Conservation (phyloP, 2,113 vertebrate species). For the Cryptoleucopteryx plumbea region DNA sequence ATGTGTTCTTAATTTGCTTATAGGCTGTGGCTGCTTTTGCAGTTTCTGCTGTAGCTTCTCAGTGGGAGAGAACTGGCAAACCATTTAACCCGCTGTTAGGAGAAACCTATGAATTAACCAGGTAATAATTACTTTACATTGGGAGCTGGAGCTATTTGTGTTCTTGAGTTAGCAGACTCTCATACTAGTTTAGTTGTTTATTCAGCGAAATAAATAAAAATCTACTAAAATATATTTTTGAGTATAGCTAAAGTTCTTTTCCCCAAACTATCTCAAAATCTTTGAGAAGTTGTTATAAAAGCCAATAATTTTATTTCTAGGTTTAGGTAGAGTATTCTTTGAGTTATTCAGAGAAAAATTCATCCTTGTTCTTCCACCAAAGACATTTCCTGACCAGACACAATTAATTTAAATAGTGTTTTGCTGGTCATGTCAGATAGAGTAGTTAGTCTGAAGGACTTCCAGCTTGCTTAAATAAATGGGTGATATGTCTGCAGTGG, state of each 20-base stretch:
- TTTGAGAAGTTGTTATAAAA: not conserved
- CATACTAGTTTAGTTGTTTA: not conserved
- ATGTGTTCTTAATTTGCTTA: not conserved
- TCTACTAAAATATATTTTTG: not conserved
- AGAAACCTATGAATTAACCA: conserved; percentile 91
- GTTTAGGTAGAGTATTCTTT: not conserved
- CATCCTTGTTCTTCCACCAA: not conserved
- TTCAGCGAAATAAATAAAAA: not conserved
- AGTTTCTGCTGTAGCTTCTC: conserved; percentile 93
- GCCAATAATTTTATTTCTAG: not conserved
- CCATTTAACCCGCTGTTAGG: conserved; percentile 89
- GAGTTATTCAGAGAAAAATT: not conserved
- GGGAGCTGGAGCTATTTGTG: not conserved
- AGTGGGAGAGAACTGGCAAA: conserved; percentile 98
- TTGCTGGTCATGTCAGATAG: not conserved
- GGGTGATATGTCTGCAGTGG: not conserved
- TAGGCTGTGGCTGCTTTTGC: conserved; percentile 94
- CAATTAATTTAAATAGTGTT: not conserved
- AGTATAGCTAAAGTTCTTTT: not conserved
- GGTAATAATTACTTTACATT: conserved; percentile 68
- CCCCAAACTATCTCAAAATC: not conserved
- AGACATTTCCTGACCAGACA: not conserved
- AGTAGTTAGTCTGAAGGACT: not conserved
- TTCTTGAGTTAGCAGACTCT: not conserved
- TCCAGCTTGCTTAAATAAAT: not conserved